Base-by-base conservation (phyloP, 2,888 invertebrate species). In the Heliconius ismenius region DNA sequence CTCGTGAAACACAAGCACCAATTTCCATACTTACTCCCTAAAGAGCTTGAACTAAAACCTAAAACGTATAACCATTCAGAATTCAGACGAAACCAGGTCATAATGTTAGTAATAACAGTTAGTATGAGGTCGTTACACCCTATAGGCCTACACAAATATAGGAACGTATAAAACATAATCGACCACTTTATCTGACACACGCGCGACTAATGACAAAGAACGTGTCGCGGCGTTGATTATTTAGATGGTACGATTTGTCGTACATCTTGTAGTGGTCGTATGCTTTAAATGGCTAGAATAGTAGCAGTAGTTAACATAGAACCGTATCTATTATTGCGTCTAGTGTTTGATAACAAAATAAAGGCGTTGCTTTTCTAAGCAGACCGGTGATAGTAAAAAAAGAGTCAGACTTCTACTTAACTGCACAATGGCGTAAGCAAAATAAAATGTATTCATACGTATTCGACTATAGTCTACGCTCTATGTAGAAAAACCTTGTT, bases 201-300 rank as follows among this genome's bases (percentile, higher is more conserved):
- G 81, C 80, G 81, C 84, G 83, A 81, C 86, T 87, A 87, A 88
- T 85, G 84, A 88, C 87, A 86, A 87, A 87, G 87, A 85, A 83
- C 80, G 81, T 78, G 81, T 82, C 81, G 81, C 84, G 83, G 86
- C 87, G 85, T 85, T 84, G 86, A 39, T 63, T 24, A 32, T 65
- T 26, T 54, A 67, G 9, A 28, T 49, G 39, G 60, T 39, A 26
- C 73, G 68, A 72, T n/a, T 68, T 67, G 32, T 72, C 72, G 75
- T 36, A 39, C 43, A 43, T 26, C 11, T 21, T n/a, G 24, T 9
- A 3, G 6, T 28, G 9, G 63, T 64, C 63, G 63, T 64, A 4
- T 21, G 10, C 18, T 10, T 10, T 28, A 64, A 64, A 64, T 24
- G 3, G 2, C n/a, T n/a, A n/a, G 3, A 4, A 7, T 49, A 49